Base-by-base conservation (phyloP, 2,888 invertebrate species). In the Archaeoteleia sp. region DNA sequence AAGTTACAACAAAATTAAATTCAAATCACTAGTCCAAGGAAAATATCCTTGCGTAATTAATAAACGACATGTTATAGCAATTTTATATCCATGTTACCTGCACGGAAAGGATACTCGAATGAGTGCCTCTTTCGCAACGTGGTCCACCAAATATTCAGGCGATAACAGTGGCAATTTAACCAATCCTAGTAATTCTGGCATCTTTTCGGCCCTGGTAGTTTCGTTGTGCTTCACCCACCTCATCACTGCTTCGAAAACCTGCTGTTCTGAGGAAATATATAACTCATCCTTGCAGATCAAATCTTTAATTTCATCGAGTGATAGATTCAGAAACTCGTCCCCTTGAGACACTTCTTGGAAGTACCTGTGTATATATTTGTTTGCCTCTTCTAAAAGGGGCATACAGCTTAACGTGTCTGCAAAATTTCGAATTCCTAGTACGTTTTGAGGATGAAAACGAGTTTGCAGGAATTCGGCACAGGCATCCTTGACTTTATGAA, bases 181-280 rank as follows among this genome's bases (percentile, higher is more conserved):
- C 72, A 91, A 88, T 4, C 92, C 88, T 68, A 96, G 86, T 12
- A 96, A 87, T 77, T 91, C 90, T 0, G 94, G 91, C 61, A 95
- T 86, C 74, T 88, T 82, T 4, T 87, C 83, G 23, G 88, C 86
- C 45, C 94, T 87, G 10, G 85, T 83, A 1, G 89, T 88, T 25
- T 86, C 84, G 34, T 91, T 90, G 72, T 89, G 89, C 79, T 93
- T 93, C 3, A 90, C 88, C 96, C 95, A 96, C 37, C 90, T 86
- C 88, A 95, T 90, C 30, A 92, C 91, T 1, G 94, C 93, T 82
- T 94, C 93, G 86, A 95, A 95, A 23, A 95, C 93, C 86, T 92
- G 90, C 80, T 94, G 94, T 81, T 95, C 95, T 27, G 87, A 87
- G n/a, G 72, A 68, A 15, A 95, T 92, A 83, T 93, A 90, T 1